A percentile compares a stretch with the other conserved stretches of the same genome.
Conservation (phyloP, 2,888 invertebrate species). For the Ectemnius continuus region DNA sequence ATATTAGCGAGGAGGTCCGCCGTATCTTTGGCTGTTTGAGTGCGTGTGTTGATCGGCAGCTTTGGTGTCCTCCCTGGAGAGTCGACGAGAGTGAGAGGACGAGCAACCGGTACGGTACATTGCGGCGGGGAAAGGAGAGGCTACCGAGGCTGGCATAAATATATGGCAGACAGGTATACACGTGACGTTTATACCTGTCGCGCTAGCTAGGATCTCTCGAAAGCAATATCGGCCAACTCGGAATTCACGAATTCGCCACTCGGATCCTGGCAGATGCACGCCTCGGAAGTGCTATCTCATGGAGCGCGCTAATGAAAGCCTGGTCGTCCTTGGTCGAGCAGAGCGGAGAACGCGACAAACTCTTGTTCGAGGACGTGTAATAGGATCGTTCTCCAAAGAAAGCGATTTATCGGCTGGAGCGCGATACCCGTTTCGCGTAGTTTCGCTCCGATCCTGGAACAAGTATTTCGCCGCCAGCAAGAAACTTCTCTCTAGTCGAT, state of each 20-base stretch:
- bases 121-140: constrained; percentile 38
- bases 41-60: constrained; percentile 26
- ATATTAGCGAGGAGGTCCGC: background rate
- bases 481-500: constrained; percentile 1
- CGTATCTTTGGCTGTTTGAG: background rate
- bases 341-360: constrained; percentile 1
- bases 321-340: constrained; percentile 42
- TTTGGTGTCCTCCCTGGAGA: constrained; percentile 7
- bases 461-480: background rate
- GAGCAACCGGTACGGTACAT: constrained; percentile 50
- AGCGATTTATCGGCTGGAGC: constrained; percentile 19
- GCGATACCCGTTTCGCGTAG: background rate
- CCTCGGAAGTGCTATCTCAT: background rate
- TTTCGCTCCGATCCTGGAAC: constrained; percentile 1
- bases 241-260: background rate
- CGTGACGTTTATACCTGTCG: constrained; percentile 6
- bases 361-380: constrained; percentile 30
- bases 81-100: constrained; percentile 55
- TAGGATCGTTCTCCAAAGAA: constrained; percentile 8
- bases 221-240: background rate
- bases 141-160: constrained; percentile 21
- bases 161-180: constrained; percentile 4
- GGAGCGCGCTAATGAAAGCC: constrained; percentile 26
- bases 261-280: background rate
- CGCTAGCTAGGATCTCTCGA: constrained; percentile 5